These are phyloP conservation scores for Sciurus carolinensis DNA, from an alignment of 2,797 vertebrate species.

Conservation along the genomic window DNA sequence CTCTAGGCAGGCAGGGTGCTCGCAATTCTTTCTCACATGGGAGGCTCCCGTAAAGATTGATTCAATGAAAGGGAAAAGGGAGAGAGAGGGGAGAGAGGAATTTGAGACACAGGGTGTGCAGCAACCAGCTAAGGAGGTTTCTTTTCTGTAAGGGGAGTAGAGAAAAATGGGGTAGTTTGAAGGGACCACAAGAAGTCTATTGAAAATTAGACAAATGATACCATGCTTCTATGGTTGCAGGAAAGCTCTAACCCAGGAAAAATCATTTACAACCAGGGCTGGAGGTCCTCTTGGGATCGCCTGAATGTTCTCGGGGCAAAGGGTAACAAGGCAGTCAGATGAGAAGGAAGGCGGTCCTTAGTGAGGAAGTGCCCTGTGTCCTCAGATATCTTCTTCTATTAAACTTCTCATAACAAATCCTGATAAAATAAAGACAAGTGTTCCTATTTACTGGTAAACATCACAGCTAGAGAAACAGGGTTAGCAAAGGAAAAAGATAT, in stretches of 20 bases:
- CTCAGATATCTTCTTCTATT: not conserved
- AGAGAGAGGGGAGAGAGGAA: too few relatives aligned
- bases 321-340: too few relatives aligned
- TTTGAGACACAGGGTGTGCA: too few relatives aligned
- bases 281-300: not conserved
- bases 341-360: not conserved
- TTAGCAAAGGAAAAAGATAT: not conserved
- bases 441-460: not conserved
- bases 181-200: too few relatives aligned
- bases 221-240: not conserved
- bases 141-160: too few relatives aligned
- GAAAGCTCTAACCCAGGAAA: not conserved
- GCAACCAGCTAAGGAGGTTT: too few relatives aligned
- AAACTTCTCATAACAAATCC: not conserved
- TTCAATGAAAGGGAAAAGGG: too few relatives aligned
- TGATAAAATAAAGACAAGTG: not conserved
- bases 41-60: too few relatives aligned
- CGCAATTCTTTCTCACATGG: too few relatives aligned
- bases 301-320: not conserved
- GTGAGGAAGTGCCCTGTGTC: not conserved
- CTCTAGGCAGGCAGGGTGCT: too few relatives aligned
- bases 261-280: not conserved
- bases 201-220: not conserved
- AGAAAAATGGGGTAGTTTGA: too few relatives aligned
- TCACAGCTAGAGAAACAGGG: not conserved